A percentile compares a stretch with the other conserved stretches of the same genome.
phyloP scores from a whole-genome alignment of 2,888 invertebrate genomes.

The Hirtodrosophila histrioides region DNA sequence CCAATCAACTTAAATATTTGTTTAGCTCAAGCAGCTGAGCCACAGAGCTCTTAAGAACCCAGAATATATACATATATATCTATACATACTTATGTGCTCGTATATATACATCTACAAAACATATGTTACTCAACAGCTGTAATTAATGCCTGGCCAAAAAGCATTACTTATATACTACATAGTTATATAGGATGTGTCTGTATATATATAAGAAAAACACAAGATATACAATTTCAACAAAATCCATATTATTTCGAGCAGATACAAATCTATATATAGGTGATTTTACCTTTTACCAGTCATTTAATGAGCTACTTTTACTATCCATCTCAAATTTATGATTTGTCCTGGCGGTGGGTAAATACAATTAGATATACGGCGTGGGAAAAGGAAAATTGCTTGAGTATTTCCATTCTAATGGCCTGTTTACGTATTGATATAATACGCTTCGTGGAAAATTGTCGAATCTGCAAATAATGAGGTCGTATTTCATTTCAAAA shows the following conservation, averaged over 20 bases:
- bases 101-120: constrained; percentile 1
- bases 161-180: background rate
- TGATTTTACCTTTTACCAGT: constrained; percentile 34
- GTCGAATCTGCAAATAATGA: constrained; percentile 69
- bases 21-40: constrained; percentile 63
- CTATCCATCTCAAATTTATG: constrained; percentile 42
- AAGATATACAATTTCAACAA: constrained; percentile 21
- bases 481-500: constrained; percentile 58
- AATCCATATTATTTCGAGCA: constrained; percentile 23
- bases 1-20: constrained; percentile 79
- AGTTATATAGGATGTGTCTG: background rate
- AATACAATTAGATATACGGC: constrained; percentile 36
- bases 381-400: constrained; percentile 10
- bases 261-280: background rate
- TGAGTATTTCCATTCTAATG: constrained; percentile 24
- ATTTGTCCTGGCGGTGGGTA: background rate
- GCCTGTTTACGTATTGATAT: constrained; percentile 45
- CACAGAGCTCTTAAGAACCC: constrained; percentile 48
- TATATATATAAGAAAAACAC: background rate
- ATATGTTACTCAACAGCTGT: constrained; percentile 21
- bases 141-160: constrained; percentile 40
- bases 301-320: constrained; percentile 71
- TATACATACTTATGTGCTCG: constrained; percentile 1
- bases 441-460: constrained; percentile 57
- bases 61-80: constrained; percentile 3